A percentile compares a stretch with the other conserved stretches of the same genome.
phyloP scores from a whole-genome alignment of 2,888 invertebrate species.

The Eilema depressum region DNA sequence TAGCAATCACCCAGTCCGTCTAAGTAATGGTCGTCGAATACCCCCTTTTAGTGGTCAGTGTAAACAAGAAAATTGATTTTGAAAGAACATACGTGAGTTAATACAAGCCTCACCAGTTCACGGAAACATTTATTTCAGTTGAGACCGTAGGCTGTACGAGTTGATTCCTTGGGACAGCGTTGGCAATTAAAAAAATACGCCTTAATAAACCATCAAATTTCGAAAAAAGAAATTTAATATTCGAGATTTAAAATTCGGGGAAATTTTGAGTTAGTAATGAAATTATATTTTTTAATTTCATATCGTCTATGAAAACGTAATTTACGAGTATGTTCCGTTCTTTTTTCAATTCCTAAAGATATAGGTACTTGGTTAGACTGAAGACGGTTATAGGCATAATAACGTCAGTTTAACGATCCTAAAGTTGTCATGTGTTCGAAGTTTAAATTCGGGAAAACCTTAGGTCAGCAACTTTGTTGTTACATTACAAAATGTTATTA shows the following conservation, averaged over 20 bases:
- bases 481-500: too few species aligned
- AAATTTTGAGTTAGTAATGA: slow-evolving; percentile 13
- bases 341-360: background rate
- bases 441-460: too few species aligned
- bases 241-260: slow-evolving; percentile 39
- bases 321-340: background rate
- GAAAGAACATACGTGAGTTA: slow-evolving; percentile 69
- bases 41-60: slow-evolving; percentile 75
- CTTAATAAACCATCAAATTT: slow-evolving; percentile 30
- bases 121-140: slow-evolving; percentile 71
- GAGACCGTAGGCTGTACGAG: slow-evolving; percentile 56
- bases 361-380: too few species aligned
- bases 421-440: too few species aligned
- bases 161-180: slow-evolving; percentile 46
- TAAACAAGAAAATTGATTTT: slow-evolving; percentile 86
- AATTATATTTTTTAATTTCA: background rate
- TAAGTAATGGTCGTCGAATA: slow-evolving; percentile 74
- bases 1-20: slow-evolving; percentile 48
- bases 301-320: background rate
- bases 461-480: too few species aligned
- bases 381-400: too few species aligned
- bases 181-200: slow-evolving; percentile 49
- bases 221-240: slow-evolving; percentile 26
- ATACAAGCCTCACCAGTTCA: slow-evolving; percentile 67
- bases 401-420: too few species aligned